phyloP scores from a whole-genome alignment of 2,888 invertebrate species.

The Melangyna quadrimaculata region DNA sequence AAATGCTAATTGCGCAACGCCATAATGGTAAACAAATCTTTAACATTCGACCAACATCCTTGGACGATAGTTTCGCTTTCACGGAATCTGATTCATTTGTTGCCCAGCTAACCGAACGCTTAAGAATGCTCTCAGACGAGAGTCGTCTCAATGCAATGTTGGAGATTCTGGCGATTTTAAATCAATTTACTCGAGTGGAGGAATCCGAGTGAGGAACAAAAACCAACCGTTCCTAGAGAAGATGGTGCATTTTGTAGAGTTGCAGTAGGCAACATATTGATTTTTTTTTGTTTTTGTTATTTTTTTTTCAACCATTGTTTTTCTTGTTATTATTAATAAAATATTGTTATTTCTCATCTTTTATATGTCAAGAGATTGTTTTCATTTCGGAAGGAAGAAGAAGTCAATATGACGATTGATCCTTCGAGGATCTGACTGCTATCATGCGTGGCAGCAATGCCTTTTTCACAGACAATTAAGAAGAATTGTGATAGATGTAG shows the following conservation, averaged over 20 bases:
- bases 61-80: constrained; percentile 54
- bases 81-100: constrained; percentile 73
- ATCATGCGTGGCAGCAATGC: no score
- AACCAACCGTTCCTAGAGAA: neutral
- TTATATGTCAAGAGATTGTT: constrained; percentile 20
- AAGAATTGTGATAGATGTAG: no score
- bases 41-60: constrained; percentile 52
- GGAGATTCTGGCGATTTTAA: constrained; percentile 72
- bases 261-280: neutral
- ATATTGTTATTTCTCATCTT: constrained; percentile 49
- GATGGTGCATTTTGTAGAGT: constrained; percentile 3
- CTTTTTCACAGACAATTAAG: no score
- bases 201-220: constrained; percentile 20
- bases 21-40: constrained; percentile 56
- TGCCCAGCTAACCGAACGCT: constrained; percentile 71
- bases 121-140: constrained; percentile 73
- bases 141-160: constrained; percentile 73
- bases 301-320: neutral
- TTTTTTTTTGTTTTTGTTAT: neutral
- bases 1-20: constrained; percentile 67
- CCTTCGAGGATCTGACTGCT: no score
- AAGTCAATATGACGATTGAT: no score
- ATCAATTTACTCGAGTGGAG: constrained; percentile 72
- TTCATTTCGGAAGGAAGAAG: neutral
- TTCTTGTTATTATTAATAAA: constrained; percentile 40